Conservation (phyloP, 1,140 invertebrate genomes). For the Planococcus citri region DNA sequence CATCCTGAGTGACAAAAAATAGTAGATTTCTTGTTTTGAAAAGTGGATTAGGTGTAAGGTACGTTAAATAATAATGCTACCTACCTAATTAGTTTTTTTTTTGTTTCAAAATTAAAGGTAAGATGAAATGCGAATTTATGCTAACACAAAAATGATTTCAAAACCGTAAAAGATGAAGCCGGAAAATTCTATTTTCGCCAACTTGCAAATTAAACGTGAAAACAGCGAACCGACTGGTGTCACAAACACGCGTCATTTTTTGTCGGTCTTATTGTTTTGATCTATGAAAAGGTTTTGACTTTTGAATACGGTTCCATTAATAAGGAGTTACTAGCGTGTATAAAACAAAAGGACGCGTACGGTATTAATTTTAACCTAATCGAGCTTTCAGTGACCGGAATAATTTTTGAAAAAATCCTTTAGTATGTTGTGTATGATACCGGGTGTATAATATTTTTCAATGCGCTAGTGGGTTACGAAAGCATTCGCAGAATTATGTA, state of each 20-base stretch:
- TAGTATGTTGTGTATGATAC: too few relatives aligned
- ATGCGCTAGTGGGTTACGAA: too few relatives aligned
- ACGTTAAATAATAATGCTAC: too few relatives aligned
- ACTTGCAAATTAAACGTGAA: background rate
- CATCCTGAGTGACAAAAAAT: too few relatives aligned
- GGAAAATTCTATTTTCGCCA: background rate
- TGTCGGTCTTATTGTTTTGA: background rate
- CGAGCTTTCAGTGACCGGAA: background rate
- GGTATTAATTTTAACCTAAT: background rate
- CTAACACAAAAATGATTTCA: background rate
- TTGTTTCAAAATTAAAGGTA: too few relatives aligned
- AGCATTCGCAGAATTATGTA: too few relatives aligned
- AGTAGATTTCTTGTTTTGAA: too few relatives aligned
- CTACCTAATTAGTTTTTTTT: too few relatives aligned
- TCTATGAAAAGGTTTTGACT: background rate
- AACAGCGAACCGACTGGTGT: background rate
- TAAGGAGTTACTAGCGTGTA: background rate
- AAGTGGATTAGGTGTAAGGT: too few relatives aligned
- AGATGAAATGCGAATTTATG: too few relatives aligned
- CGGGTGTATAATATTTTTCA: too few relatives aligned
- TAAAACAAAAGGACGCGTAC: background rate
- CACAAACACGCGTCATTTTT: background rate
- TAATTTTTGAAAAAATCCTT: too few relatives aligned
- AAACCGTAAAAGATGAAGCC: background rate
- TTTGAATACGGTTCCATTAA: background rate